phyloP scores from a whole-genome alignment of 2,113 vertebrate genomes.

The Lates calcarifer region DNA sequence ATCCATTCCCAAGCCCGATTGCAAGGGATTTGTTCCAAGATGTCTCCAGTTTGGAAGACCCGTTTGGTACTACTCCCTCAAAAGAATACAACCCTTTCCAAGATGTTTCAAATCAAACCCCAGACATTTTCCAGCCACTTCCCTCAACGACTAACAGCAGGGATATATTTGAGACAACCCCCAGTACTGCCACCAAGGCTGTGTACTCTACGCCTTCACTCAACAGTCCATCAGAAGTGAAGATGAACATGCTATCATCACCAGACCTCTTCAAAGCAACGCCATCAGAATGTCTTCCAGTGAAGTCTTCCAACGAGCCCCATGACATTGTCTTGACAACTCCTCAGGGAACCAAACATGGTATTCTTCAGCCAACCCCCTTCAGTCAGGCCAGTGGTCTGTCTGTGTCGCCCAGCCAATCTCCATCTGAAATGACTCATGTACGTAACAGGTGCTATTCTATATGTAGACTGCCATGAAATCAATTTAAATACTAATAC shows the following conservation, averaged over 20 bases:
- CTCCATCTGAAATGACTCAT: constrained; percentile 23
- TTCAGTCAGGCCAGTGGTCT: constrained; percentile 44
- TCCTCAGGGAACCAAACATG: constrained; percentile 51
- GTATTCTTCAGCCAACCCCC: constrained; percentile 56
- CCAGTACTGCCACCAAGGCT: not conserved
- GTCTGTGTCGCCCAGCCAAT: not conserved
- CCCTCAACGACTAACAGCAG: not conserved
- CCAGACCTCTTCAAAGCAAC: constrained; percentile 15
- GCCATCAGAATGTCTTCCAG: not conserved
- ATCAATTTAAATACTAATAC: not conserved
- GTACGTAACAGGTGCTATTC: constrained; percentile 46
- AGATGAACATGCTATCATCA: not conserved
- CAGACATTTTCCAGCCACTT: constrained; percentile 49
- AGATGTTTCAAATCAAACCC: constrained; percentile 15
- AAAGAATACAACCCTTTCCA: constrained; percentile 25
- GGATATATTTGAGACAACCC: constrained; percentile 8
- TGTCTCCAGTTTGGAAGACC: constrained; percentile 35
- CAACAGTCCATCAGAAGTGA: not conserved
- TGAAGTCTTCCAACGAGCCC: not conserved
- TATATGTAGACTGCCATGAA: not conserved
- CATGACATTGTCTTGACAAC: constrained; percentile 41
- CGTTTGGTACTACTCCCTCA: constrained; percentile 20
- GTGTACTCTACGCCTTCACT: constrained; percentile 1
- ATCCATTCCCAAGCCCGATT: constrained; percentile 58
- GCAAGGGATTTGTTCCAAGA: constrained; percentile 58